These are phyloP conservation scores for Cossypha caffra DNA, from an alignment of 2,797 vertebrate species.

Conservation along the genomic window DNA sequence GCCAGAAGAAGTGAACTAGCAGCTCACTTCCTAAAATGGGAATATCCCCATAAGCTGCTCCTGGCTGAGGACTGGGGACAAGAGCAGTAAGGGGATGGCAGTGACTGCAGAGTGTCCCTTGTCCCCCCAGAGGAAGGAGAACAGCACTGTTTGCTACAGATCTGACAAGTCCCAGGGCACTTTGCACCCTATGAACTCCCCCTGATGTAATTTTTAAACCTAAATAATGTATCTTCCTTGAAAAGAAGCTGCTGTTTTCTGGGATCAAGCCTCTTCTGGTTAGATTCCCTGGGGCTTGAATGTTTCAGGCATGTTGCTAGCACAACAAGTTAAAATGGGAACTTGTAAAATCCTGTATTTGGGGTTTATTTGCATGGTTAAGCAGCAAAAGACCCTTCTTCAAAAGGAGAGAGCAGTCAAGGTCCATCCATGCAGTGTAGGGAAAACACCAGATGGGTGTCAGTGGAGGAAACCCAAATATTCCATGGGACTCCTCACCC, in stretches of 20 bases:
- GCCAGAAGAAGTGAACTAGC: background rate
- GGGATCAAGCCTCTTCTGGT: background rate
- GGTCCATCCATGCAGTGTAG: rapidly evolving
- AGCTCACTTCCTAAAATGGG: conserved; percentile 3
- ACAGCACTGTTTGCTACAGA: background rate
- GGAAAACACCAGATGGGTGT: background rate
- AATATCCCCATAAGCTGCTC: background rate
- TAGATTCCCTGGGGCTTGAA: background rate
- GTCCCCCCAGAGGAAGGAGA: background rate
- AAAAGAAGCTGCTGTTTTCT: background rate
- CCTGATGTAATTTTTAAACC: background rate
- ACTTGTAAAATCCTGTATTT: background rate
- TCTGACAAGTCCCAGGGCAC: background rate
- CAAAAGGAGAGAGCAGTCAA: rapidly evolving
- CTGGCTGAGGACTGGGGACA: background rate
- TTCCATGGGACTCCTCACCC: background rate
- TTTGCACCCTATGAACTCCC: background rate
- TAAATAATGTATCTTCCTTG: background rate
- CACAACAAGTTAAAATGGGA: background rate
- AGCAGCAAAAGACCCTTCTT: background rate
- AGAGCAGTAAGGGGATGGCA: background rate
- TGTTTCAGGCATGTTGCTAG: background rate
- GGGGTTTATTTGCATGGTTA: background rate
- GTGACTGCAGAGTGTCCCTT: background rate
- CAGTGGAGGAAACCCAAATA: background rate